Evolutionary conservation across 92 coral and sea anemone species (phyloP).

Genomic region (Blastomussa wellsi): DNA sequence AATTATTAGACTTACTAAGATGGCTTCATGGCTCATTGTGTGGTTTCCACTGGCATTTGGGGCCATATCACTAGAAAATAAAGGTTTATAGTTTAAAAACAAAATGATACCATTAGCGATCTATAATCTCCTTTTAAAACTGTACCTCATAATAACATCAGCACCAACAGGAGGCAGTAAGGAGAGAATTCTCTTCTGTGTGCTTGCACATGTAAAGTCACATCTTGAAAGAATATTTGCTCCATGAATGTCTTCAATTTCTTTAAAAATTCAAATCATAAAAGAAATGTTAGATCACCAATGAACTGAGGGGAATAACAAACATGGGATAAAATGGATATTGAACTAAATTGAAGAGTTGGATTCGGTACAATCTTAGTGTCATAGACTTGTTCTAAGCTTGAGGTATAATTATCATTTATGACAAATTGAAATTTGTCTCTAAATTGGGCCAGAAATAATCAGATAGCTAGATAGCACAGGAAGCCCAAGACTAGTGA

Average conservation of each 20-base stretch:
- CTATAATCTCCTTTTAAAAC: no score
- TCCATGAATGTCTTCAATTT: constrained; percentile 76
- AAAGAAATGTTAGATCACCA: background rate
- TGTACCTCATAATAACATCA: constrained; percentile 81
- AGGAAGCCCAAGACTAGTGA: no score
- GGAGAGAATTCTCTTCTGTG: constrained; percentile 60
- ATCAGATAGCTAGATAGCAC: no score
- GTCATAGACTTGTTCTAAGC: no score
- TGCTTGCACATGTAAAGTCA: constrained; percentile 68
- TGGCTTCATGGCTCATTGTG: constrained; percentile 73
- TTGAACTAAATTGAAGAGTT: background rate
- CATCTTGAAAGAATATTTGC: constrained; percentile 61
- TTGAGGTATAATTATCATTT: no score
- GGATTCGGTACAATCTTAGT: no score
- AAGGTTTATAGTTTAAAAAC: background rate
- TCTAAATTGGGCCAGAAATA: no score
- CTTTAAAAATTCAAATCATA: constrained; percentile 26
- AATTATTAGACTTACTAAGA: constrained; percentile 59
- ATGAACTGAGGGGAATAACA: background rate
- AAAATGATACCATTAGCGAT: no score
- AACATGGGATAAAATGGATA: background rate
- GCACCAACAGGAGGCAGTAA: constrained; percentile 66
- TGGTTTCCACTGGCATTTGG: constrained; percentile 91
- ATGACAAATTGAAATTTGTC: no score
- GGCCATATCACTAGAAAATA: constrained; percentile 83